phyloP scores from a whole-genome alignment of 1,140 invertebrate genomes.

The Papilio polytes region DNA sequence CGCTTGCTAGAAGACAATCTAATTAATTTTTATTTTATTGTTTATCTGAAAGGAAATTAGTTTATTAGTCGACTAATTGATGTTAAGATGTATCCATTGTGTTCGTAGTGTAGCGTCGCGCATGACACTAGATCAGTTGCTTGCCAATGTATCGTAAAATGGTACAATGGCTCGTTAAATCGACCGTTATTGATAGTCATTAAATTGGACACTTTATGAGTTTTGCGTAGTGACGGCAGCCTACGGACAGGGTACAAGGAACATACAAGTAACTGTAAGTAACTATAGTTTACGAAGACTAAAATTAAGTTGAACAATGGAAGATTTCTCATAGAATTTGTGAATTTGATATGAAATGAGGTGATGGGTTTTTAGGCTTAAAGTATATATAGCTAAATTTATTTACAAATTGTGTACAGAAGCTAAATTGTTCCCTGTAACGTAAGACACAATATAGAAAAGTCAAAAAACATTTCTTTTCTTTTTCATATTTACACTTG shows the following conservation, averaged over 20 bases:
- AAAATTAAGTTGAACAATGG: background rate
- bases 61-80: conserved; percentile 36
- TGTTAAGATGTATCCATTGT: conserved; percentile 24
- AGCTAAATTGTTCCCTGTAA: no score
- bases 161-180: conserved; percentile 73
- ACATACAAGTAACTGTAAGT: conserved; percentile 35
- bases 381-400: no score
- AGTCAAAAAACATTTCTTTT: no score
- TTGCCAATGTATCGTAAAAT: conserved; percentile 77
- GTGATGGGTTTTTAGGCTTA: no score
- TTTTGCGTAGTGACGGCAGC: conserved; percentile 56
- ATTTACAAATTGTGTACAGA: no score
- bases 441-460: no score
- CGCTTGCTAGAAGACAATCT: no score
- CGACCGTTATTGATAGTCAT: conserved; percentile 75
- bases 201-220: conserved; percentile 70
- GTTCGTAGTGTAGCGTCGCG: background rate
- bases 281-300: background rate
- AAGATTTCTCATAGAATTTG: background rate
- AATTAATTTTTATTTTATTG: background rate
- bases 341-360: no score
- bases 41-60: background rate
- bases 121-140: conserved; percentile 58
- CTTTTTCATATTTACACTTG: no score
- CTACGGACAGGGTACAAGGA: conserved; percentile 37